phyloP scores from a whole-genome alignment of 2,888 invertebrate species.

The Hydropsyche betteni region DNA sequence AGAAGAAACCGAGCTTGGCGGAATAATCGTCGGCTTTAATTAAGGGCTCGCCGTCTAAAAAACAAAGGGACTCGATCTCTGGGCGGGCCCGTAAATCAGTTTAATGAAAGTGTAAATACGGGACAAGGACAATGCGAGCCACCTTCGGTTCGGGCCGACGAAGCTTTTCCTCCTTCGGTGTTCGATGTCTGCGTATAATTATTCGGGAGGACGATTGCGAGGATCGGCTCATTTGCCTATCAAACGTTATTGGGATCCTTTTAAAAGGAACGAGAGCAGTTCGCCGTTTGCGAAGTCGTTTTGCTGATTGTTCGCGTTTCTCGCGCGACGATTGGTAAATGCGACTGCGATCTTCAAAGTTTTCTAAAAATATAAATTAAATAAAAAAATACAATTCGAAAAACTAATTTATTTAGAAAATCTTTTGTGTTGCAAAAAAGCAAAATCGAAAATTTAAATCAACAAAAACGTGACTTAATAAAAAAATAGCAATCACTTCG shows the following conservation, averaged over 20 bases:
- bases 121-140: constrained; percentile 2
- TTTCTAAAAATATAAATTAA: too few relatives aligned
- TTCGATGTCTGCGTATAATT: neutral
- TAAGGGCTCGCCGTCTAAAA: neutral
- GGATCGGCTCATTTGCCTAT: constrained; percentile 15
- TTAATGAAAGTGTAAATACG: constrained; percentile 36
- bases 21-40: constrained; percentile 22
- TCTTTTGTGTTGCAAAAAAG: too few relatives aligned
- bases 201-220: constrained; percentile 9
- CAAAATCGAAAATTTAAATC: too few relatives aligned
- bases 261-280: too few relatives aligned
- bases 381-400: too few relatives aligned
- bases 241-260: constrained; percentile 5
- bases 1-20: constrained; percentile 15
- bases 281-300: too few relatives aligned
- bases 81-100: constrained; percentile 31
- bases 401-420: too few relatives aligned
- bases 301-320: too few relatives aligned
- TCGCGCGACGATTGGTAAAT: too few relatives aligned
- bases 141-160: neutral
- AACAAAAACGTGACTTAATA: too few relatives aligned
- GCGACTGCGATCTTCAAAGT: too few relatives aligned
- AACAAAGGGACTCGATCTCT: constrained; percentile 3
- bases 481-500: too few relatives aligned
- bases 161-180: neutral